Evolutionary conservation across 2,113 vertebrate species (phyloP), one percentile per base, ranked within the genome.

Genomic region (Nannobrachium achirus): DNA sequence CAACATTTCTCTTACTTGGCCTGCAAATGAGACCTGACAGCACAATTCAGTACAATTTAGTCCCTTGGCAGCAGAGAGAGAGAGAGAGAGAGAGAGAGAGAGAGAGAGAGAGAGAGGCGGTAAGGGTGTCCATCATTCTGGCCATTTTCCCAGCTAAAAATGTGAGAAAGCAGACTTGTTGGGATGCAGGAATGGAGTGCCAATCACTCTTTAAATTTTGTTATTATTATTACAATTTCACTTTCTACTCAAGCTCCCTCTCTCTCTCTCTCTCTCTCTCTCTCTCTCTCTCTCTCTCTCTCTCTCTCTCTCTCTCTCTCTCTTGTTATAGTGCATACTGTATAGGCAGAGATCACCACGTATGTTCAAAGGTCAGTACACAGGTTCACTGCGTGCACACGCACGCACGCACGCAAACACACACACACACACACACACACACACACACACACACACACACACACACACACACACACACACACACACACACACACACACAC

Each of bases 41-140:
- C 50, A 59, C 88, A 86, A 83, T 89, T 90, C 76, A 80, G 83
- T 84, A 84, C 82, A 84, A 81, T 90, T 91, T 91, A 76, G 71
- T 81, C 66, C 77, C 58, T 78, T 88, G 86, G 89, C 80, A 77
- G 60, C 20, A 39, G 58, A 74, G 52, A 6, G 56, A 25, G 56
- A 1, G 63, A 8, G 49, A 25, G 50, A 18, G 41, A n/a, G 42
- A 1, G 56, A 8, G 40, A 10, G 52, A 44, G 33, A 10, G 52
- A 6, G 70, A 11, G 60, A 55, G 67, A 46, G 46, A 2, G 49
- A 8, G 53, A 25, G 53, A 6, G 70, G 25, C 3, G 1, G 3
- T 33, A 33, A 33, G 69, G 3, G 50, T 81, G 61, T 89, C 55
- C 46, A 72, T 75, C 73, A 79, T 78, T 83, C 86, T 91, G 88